Base-by-base conservation (phyloP, 2,113 vertebrate species). In the Callipepla californica region DNA sequence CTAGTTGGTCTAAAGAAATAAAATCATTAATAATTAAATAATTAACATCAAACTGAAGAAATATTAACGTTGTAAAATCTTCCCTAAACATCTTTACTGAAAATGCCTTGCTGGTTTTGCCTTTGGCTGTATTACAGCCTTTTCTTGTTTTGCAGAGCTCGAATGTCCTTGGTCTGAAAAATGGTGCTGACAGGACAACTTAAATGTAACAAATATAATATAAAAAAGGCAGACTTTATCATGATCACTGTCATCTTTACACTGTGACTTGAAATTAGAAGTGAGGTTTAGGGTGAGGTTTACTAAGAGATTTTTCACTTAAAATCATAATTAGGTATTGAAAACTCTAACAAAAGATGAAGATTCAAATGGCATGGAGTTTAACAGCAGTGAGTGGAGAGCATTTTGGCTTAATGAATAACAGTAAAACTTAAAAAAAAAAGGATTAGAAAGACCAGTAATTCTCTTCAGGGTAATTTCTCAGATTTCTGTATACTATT, bases 321-420 rank as follows among this genome's bases (percentile, higher is more conserved):
- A n/a, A 40, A 95, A 93, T 45, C 28, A 36, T 92, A 93, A 95
- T 94, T 87, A 93, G 13, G 44, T 87, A 92, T 90, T 94, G 83
- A 88, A 87, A 89, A 88, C n/a, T 87, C 70, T 72, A 84, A 96
- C 85, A 95, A 94, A 96, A 94, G 80, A 84, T 72, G 75, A 93
- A 87, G 73, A 89, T 78, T 92, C 74, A 55, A 89, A 82, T 74
- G 82, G n/a, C 55, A 28, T 87, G 61, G 32, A 93, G n/a, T 25
- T 91, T 50, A 87, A 87, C 45, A 81, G 67, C 42, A 85, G 19
- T 67, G 63, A 91, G 75, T 25, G 30, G 59, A 90, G 93, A 95
- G 51, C 47, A 85, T 83, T 95, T 78, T 69, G 66, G 44, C 28
- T 40, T 94, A 63, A 91, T 79, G 77, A 94, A 78, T 30, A 93